phyloP scores from a whole-genome alignment of 53 echinoderm and acorn worm genomes.

The Mesocentrotus franciscanus region DNA sequence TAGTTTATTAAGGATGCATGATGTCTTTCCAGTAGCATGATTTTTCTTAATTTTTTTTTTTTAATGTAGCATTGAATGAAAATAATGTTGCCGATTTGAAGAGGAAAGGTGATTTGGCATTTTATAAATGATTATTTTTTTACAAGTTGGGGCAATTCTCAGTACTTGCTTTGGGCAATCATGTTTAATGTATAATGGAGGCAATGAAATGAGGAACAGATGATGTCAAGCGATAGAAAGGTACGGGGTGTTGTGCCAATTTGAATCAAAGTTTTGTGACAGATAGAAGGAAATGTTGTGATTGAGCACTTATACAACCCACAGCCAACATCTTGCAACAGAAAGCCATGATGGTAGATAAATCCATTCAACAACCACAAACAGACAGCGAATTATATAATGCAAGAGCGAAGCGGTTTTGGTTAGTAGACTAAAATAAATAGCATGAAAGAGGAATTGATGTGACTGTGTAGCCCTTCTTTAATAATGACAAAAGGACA shows the following conservation, averaged over 20 bases:
- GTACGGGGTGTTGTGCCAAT: background rate
- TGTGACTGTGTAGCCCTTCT: background rate
- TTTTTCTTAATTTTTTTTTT: too few species aligned
- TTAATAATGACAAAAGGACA: background rate
- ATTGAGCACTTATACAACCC: constrained; percentile 1
- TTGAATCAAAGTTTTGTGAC: background rate
- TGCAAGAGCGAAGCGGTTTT: background rate
- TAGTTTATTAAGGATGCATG: too few species aligned
- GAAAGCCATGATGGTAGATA: constrained; percentile 28
- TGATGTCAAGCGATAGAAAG: background rate
- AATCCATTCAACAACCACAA: constrained; percentile 7
- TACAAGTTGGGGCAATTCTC: background rate
- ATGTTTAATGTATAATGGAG: background rate
- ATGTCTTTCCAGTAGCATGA: too few species aligned
- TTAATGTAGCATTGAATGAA: too few species aligned
- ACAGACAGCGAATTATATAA: background rate
- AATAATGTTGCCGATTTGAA: too few species aligned
- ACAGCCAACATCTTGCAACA: background rate
- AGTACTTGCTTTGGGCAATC: background rate
- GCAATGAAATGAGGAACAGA: background rate
- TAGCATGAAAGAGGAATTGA: background rate
- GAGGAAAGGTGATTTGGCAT: too few species aligned
- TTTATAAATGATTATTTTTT: background rate
- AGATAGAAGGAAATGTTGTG: background rate
- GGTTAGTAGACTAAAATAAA: background rate